A percentile compares a stretch with the other conserved stretches of the same genome.
Evolutionary conservation across 2,888 invertebrate genomes (phyloP).

Genomic region (Hybos culiciformis): DNA sequence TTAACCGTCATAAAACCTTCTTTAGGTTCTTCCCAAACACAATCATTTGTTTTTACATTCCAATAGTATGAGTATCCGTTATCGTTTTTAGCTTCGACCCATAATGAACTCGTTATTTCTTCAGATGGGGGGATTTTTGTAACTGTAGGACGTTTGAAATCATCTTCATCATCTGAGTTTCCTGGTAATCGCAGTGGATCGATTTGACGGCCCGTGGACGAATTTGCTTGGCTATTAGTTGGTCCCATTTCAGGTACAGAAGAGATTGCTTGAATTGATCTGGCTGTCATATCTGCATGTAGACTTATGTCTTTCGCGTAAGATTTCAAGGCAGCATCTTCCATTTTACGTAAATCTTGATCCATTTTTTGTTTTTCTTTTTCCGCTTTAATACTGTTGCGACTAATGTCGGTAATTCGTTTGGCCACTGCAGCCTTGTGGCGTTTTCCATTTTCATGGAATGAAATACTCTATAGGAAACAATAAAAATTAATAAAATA

Average conservation of each 20-base stretch:
- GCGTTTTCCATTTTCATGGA: conserved; percentile 84
- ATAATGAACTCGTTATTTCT: conserved; percentile 38
- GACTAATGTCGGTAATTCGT: conserved; percentile 69
- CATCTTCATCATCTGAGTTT: conserved; percentile 26
- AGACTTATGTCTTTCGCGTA: conserved; percentile 66
- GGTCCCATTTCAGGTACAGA: conserved; percentile 19
- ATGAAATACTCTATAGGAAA: conserved; percentile 66
- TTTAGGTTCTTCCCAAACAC: conserved; percentile 59
- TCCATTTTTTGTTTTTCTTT: conserved; percentile 66
- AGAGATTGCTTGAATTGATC: conserved; percentile 25
- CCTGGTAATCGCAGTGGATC: conserved; percentile 32
- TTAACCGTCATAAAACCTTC: conserved; percentile 55
- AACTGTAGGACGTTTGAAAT: conserved; percentile 21
- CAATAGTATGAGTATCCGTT: conserved; percentile 75
- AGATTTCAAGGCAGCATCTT: conserved; percentile 76
- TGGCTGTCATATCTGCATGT: conserved; percentile 30
- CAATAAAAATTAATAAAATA: background rate
- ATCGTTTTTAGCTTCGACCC: conserved; percentile 67
- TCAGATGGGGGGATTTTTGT: conserved; percentile 24
- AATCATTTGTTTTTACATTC: conserved; percentile 72
- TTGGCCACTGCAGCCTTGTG: conserved; percentile 87
- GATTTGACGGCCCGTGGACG: conserved; percentile 19
- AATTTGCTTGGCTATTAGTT: background rate
- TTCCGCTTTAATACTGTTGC: conserved; percentile 66
- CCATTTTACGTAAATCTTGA: conserved; percentile 73